Base-by-base conservation (phyloP, 2,888 invertebrate species). In the Himalopsyche anomala region DNA sequence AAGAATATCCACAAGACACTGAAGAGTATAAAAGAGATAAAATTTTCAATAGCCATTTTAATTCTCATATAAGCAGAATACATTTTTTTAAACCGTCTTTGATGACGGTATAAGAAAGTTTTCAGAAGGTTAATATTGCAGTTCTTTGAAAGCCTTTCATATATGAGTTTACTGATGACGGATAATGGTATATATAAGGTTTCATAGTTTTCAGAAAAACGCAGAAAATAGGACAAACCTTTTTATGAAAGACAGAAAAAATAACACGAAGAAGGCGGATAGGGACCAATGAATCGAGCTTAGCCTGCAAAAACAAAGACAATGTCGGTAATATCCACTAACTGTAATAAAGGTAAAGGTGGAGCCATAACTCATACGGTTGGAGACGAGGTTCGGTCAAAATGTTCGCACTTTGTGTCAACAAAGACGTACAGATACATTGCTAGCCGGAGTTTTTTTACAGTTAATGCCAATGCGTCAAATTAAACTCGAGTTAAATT, bases 291-390 rank as follows among this genome's bases (percentile, higher is more conserved):
- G 62, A 28, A 62, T 62, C 62, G n/a, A 28, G 62, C 62, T 62
- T 62, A 62, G 19, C n/a, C 28, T n/a, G 62, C 62, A 62, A 62
- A 62, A 62, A 62, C 62, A 62, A 62, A 62, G 62, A 62, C 62
- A 19, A 62, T 19, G 19, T 62, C 62, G 8, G 62, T 28, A 62
- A 62, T 62, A 62, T 62, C 62, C 62, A 11, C 62, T 28, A 62
- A 62, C 62, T 62, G 62, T 62, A 62, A 62, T 62, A 62, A 62
- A 62, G 62, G 62, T 62, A 62, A 62, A 62, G 62, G 62, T 62
- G 62, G 15, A 28, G 19, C 62, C 62, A 62, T 62, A 62, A 62
- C 28, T 62, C 62, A 62, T 62, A 62, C 8, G 62, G 51, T 15
- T 12, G 28, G 19, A 62, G 62, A 62, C 19, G 28, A 62, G 28